Evolutionary conservation across 1,140 invertebrate species (phyloP).

Genomic region (Lepidotrigona ventralis): DNA sequence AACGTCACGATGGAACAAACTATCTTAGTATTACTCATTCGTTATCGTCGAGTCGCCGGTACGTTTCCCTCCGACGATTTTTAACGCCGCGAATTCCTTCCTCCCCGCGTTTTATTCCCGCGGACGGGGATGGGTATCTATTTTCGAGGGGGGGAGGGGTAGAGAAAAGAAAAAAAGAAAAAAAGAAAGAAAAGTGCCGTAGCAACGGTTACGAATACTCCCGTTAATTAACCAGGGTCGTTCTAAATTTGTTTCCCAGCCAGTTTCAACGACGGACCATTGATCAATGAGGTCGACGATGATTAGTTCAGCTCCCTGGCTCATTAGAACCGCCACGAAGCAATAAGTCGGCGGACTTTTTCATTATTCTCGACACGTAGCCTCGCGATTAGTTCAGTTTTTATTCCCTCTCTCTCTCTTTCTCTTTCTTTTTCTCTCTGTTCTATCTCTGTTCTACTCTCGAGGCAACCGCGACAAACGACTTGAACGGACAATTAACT

Average conservation of each 20-base stretch:
- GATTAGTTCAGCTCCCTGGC: slow-evolving; percentile 68
- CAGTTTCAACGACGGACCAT: slow-evolving; percentile 15
- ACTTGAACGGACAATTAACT: slow-evolving; percentile 9
- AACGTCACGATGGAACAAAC: slow-evolving; percentile 33
- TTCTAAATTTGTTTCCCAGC: slow-evolving; percentile 29
- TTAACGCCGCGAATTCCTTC: neutral
- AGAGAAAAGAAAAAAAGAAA: neutral
- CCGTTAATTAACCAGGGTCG: slow-evolving; percentile 25
- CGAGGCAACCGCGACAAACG: neutral
- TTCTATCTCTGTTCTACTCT: neutral
- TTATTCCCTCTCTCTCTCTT: slow-evolving; percentile 36
- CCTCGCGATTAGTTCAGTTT: slow-evolving; percentile 36
- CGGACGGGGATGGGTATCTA: neutral
- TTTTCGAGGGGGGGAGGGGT: too few species aligned
- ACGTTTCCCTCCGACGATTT: slow-evolving; percentile 1
- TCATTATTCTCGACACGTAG: slow-evolving; percentile 74
- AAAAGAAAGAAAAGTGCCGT: too few species aligned
- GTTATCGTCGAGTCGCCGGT: slow-evolving; percentile 27
- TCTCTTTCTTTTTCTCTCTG: neutral
- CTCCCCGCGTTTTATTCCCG: too few species aligned
- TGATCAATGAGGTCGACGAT: slow-evolving; percentile 68
- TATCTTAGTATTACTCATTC: slow-evolving; percentile 44
- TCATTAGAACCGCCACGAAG: slow-evolving; percentile 68
- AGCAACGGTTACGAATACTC: neutral
- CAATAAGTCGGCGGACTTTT: slow-evolving; percentile 69